phyloP scores from a whole-genome alignment of 2,113 vertebrate genomes.

The Bolborhynchus lineola region DNA sequence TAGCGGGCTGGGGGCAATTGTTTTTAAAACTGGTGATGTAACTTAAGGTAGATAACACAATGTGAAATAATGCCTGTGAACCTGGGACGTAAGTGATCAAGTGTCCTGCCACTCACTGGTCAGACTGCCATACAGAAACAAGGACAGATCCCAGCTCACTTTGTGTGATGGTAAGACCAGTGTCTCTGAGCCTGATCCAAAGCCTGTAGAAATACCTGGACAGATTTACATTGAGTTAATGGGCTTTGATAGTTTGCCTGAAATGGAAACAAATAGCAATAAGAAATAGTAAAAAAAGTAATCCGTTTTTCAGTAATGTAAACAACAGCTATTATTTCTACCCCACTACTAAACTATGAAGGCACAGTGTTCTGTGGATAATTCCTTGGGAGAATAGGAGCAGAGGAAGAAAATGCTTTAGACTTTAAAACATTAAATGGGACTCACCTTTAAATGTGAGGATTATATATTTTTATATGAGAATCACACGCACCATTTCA shows the following conservation, averaged over 20 bases:
- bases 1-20: fast-evolving
- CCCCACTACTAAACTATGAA: background rate
- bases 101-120: background rate
- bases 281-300: background rate
- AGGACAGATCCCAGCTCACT: background rate
- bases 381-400: background rate
- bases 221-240: background rate
- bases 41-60: background rate
- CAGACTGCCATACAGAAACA: background rate
- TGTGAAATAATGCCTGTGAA: background rate
- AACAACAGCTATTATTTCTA: background rate
- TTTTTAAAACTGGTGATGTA: background rate
- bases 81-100: background rate
- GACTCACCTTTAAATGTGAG: background rate
- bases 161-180: background rate
- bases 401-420: background rate
- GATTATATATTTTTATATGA: background rate
- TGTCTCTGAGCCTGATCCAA: background rate
- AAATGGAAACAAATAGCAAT: background rate
- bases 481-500: background rate
- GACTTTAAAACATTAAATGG: background rate
- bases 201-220: background rate
- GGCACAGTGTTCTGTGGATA: background rate
- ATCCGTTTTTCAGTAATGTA: background rate
- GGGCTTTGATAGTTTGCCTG: background rate